Conservation (phyloP, 2,797 vertebrate genomes). For the Catharus ustulatus region DNA sequence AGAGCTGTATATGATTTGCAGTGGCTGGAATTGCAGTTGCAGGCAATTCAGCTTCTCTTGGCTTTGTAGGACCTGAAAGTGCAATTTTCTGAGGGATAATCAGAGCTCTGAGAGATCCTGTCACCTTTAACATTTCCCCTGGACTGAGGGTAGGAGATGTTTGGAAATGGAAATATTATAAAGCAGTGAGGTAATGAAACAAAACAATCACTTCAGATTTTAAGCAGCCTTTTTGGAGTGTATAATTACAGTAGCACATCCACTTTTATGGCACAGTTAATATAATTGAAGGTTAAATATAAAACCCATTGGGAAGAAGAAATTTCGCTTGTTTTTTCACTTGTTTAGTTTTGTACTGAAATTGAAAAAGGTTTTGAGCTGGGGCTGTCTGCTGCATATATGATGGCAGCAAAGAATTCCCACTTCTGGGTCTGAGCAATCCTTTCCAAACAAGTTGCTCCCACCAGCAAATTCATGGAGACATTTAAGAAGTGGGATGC, state of each 20-base stretch:
- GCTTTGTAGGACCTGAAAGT: not conserved
- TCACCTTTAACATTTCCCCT: not conserved
- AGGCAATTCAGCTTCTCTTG: slow-evolving; percentile 27
- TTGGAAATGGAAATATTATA: not conserved
- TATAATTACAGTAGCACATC: not conserved
- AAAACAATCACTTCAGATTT: not conserved
- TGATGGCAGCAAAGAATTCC: not conserved
- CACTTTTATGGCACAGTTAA: not conserved
- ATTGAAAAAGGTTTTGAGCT: not conserved
- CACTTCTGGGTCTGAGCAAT: not conserved
- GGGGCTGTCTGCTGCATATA: not conserved
- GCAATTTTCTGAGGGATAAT: not conserved
- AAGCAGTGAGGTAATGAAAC: not conserved
- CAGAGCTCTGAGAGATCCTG: not conserved
- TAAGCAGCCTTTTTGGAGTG: not conserved
- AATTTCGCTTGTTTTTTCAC: not conserved
- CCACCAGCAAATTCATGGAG: not conserved
- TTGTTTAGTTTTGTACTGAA: not conserved
- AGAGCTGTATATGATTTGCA: slow-evolving; percentile 54
- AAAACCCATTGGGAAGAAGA: not conserved
- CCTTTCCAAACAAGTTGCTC: not conserved
- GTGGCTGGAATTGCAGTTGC: slow-evolving; percentile 28
- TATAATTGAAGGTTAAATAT: not conserved
- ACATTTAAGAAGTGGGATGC: not conserved
- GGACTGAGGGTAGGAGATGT: not conserved